Conservation (phyloP, 1,140 invertebrate genomes). For the Acromyrmex echinatior region DNA sequence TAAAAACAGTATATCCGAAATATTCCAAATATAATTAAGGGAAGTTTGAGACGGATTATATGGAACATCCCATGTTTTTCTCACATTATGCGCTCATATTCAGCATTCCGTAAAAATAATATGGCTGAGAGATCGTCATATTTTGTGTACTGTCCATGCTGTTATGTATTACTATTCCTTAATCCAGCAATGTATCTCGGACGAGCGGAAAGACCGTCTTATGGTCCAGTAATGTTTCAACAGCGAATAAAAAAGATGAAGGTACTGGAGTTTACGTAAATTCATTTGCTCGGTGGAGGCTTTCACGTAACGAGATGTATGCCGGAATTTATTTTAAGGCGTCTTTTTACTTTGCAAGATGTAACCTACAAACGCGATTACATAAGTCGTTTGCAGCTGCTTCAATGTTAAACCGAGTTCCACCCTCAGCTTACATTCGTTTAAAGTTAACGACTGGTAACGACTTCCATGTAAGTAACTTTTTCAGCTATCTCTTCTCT, state of each 20-base stretch:
- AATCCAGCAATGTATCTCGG: slow-evolving; percentile 32
- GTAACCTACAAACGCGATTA: slow-evolving; percentile 48
- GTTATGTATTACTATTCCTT: not conserved
- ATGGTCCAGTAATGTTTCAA: slow-evolving; percentile 45
- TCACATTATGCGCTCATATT: not conserved
- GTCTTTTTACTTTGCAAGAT: slow-evolving; percentile 25
- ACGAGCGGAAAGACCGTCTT: not conserved
- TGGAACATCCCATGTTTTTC: not conserved
- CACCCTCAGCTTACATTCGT: not conserved
- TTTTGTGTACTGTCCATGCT: not conserved
- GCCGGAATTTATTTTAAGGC: slow-evolving; percentile 15
- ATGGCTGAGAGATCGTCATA: slow-evolving; percentile 33
- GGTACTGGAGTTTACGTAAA: slow-evolving; percentile 40
- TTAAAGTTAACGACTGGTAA: slow-evolving; percentile 35
- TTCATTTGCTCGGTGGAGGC: slow-evolving; percentile 13
- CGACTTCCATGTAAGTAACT: slow-evolving; percentile 29
- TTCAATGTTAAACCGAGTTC: slow-evolving; percentile 32
- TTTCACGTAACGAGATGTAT: slow-evolving; percentile 34
- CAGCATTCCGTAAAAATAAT: slow-evolving; percentile 47
- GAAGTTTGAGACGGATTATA: slow-evolving; percentile 32
- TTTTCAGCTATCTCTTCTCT: not conserved
- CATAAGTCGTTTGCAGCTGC: slow-evolving; percentile 38
- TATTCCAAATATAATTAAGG: slow-evolving; percentile 5
- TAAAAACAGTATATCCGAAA: slow-evolving; percentile 22
- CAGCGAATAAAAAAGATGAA: slow-evolving; percentile 38